phyloP scores from a whole-genome alignment of 2,797 vertebrate species.

The Poliocrania exsul region DNA sequence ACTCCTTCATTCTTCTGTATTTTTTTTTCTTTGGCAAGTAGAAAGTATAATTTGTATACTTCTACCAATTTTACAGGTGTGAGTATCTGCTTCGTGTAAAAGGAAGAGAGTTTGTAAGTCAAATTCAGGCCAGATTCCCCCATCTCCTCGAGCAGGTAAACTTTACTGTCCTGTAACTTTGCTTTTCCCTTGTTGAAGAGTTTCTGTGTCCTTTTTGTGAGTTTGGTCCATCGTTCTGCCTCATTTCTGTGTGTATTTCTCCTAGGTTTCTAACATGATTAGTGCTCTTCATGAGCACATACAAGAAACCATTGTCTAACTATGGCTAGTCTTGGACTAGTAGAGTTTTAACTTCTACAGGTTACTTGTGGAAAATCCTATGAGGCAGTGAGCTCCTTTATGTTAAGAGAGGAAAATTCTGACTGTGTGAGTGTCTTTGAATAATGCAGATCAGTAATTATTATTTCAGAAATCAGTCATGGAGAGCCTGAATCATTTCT shows the following conservation, averaged over 20 bases:
- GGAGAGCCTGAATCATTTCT: neutral
- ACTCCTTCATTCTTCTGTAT: neutral
- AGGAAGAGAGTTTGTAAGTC: slow-evolving; percentile 91
- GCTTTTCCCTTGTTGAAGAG: neutral
- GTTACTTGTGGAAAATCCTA: neutral
- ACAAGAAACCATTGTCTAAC: neutral
- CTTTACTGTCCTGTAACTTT: neutral
- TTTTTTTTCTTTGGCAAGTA: neutral
- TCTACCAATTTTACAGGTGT: slow-evolving; percentile 81
- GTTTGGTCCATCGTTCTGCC: neutral
- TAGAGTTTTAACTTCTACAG: neutral
- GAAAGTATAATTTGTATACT: neutral
- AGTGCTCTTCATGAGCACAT: neutral
- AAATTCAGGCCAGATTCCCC: slow-evolving; percentile 94
- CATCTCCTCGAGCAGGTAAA: slow-evolving; percentile 95
- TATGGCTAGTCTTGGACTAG: neutral
- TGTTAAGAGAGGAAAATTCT: neutral
- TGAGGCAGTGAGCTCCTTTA: neutral
- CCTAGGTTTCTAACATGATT: neutral
- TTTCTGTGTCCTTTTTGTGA: neutral
- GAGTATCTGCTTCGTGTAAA: slow-evolving; percentile 94
- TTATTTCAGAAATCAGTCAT: neutral
- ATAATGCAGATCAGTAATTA: neutral
- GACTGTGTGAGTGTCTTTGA: neutral
- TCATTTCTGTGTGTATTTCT: neutral